A percentile compares a stretch with the other conserved stretches of the same genome.
phyloP scores from a whole-genome alignment of 2,888 invertebrate species.

The Brachyopa scutellaris region DNA sequence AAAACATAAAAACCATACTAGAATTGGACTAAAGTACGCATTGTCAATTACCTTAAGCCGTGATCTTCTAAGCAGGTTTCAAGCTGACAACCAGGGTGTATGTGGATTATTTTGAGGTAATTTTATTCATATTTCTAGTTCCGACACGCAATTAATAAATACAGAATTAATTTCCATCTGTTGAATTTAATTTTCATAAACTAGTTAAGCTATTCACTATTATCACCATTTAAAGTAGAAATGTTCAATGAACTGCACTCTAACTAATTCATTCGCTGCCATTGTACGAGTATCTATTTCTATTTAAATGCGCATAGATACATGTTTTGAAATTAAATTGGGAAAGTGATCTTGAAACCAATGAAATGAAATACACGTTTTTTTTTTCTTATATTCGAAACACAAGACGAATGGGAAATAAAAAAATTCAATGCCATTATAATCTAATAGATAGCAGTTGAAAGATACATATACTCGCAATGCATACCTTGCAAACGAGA shows the following conservation, averaged over 20 bases:
- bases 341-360: constrained; percentile 53
- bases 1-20: too few species aligned
- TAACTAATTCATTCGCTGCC: constrained; percentile 14
- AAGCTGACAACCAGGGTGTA: too few species aligned
- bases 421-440: constrained; percentile 33
- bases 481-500: too few species aligned
- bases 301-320: constrained; percentile 2
- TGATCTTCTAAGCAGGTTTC: too few species aligned
- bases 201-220: too few species aligned
- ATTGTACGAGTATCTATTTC: neutral
- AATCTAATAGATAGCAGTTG: neutral
- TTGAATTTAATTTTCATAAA: too few species aligned
- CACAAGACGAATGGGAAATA: neutral
- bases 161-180: too few species aligned
- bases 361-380: constrained; percentile 8
- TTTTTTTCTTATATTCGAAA: neutral
- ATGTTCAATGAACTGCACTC: constrained; percentile 26
- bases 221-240: neutral
- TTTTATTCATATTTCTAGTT: too few species aligned
- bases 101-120: too few species aligned
- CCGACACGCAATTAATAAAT: too few species aligned
- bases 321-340: constrained; percentile 41
- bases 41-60: too few species aligned
- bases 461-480: neutral
- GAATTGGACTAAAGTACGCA: too few species aligned